A percentile compares a stretch with the other conserved stretches of the same genome.
Conservation (phyloP, 64 coral and sea anemone species). For the Montipora capricornis region DNA sequence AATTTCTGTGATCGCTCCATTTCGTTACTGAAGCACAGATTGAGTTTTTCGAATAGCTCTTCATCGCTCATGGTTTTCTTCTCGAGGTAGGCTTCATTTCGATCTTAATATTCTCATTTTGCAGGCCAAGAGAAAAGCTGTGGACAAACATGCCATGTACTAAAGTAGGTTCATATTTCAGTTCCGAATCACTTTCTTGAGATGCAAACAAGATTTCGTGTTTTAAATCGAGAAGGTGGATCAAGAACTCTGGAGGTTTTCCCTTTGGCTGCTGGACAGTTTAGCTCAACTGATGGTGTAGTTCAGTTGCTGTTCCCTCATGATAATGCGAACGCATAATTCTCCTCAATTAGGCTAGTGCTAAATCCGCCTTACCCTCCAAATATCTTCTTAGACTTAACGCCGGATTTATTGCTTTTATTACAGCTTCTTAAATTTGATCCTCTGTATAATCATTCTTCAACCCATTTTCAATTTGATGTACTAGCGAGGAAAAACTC, state of each 20-base stretch:
- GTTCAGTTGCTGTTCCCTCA: background rate
- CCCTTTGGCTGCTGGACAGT: background rate
- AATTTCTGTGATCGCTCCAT: constrained; percentile 16
- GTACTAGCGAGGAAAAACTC: constrained; percentile 1
- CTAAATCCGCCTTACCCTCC: background rate
- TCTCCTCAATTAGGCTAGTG: background rate
- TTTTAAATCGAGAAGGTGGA: no score
- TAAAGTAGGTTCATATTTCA: constrained; percentile 17
- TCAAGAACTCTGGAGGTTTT: background rate
- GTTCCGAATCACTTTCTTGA: constrained; percentile 6
- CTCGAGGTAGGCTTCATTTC: background rate
- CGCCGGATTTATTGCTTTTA: background rate
- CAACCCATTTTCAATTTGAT: background rate
- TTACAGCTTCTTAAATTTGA: background rate
- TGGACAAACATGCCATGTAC: constrained; percentile 26
- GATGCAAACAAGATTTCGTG: background rate
- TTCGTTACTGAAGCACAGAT: background rate
- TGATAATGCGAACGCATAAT: constrained; percentile 1
- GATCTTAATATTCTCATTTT: constrained; percentile 11
- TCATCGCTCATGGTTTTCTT: background rate
- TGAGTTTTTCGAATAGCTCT: background rate
- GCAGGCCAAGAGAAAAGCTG: constrained; percentile 1
- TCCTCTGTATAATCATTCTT: constrained; percentile 22
- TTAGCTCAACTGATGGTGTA: background rate
- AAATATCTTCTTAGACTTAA: constrained; percentile 9